Evolutionary conservation across 1,140 invertebrate genomes (phyloP).

Genomic region (Drosophila mauritiana): DNA sequence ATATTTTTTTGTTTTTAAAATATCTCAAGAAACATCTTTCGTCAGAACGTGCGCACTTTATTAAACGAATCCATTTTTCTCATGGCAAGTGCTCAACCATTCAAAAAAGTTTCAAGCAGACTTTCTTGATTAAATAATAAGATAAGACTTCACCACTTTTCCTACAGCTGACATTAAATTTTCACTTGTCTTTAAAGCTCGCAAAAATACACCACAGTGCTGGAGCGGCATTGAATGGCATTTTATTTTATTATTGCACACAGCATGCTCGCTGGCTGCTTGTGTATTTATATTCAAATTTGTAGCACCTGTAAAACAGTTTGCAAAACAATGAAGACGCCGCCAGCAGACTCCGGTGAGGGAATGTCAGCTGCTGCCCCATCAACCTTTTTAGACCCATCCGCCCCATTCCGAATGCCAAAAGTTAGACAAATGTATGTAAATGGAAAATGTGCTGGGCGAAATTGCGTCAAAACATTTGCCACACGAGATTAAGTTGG

Average conservation of each 20-base stretch:
- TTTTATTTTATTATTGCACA: conserved; percentile 79
- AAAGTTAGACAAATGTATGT: conserved; percentile 74
- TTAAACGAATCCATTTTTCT: neutral
- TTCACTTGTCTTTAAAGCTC: neutral
- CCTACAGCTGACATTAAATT: neutral
- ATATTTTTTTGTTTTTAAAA: neutral
- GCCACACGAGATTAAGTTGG: conserved; percentile 66
- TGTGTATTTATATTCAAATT: conserved; percentile 80
- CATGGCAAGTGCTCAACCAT: neutral
- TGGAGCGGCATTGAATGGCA: conserved; percentile 57
- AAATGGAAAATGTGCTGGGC: conserved; percentile 49
- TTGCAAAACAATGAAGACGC: conserved; percentile 74
- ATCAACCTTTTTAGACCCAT: conserved; percentile 19
- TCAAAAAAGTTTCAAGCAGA: neutral
- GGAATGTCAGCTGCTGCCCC: conserved; percentile 43
- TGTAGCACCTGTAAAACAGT: conserved; percentile 80
- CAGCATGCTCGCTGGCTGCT: conserved; percentile 57
- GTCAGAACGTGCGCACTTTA: neutral
- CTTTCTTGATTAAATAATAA: neutral
- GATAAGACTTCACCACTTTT: no score
- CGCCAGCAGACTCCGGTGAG: conserved; percentile 47
- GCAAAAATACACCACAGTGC: conserved; percentile 3
- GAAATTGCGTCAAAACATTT: conserved; percentile 71
- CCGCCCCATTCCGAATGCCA: conserved; percentile 2
- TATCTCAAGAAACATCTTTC: no score